phyloP scores from a whole-genome alignment of 1,140 invertebrate genomes.

The Ridgeia piscesae region DNA sequence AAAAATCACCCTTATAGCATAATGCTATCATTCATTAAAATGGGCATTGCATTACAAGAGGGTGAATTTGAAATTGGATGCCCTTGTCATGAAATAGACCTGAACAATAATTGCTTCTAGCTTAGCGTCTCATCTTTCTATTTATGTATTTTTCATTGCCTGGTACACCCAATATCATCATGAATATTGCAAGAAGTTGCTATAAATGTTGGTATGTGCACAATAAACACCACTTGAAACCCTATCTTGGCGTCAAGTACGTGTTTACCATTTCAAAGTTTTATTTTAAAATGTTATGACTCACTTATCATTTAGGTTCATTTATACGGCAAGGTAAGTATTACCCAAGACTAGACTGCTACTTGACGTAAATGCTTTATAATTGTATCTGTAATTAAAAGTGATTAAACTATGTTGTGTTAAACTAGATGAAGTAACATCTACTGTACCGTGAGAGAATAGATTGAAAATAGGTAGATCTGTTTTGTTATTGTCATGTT shows the following conservation, averaged over 20 bases:
- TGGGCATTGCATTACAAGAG: background rate
- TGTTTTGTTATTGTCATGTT: background rate
- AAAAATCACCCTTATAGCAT: background rate
- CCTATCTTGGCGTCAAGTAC: background rate
- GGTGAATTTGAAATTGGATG: background rate
- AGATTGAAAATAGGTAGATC: background rate
- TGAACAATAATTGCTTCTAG: background rate
- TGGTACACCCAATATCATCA: background rate
- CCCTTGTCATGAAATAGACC: background rate
- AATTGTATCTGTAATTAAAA: background rate
- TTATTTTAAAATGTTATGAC: background rate
- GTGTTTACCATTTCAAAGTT: background rate
- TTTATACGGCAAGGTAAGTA: background rate
- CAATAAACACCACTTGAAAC: background rate
- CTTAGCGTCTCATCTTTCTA: background rate
- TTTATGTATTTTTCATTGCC: background rate
- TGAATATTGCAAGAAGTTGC: background rate
- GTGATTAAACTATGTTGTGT: background rate
- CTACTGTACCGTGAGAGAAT: background rate
- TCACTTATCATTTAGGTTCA: background rate
- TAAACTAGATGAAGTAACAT: background rate
- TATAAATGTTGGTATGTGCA: background rate
- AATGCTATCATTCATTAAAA: background rate
- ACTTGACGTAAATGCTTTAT: background rate
- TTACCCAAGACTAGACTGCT: background rate